Evolutionary conservation across 2,113 vertebrate species (phyloP).

Genomic region (Lepisosteus osseus): DNA sequence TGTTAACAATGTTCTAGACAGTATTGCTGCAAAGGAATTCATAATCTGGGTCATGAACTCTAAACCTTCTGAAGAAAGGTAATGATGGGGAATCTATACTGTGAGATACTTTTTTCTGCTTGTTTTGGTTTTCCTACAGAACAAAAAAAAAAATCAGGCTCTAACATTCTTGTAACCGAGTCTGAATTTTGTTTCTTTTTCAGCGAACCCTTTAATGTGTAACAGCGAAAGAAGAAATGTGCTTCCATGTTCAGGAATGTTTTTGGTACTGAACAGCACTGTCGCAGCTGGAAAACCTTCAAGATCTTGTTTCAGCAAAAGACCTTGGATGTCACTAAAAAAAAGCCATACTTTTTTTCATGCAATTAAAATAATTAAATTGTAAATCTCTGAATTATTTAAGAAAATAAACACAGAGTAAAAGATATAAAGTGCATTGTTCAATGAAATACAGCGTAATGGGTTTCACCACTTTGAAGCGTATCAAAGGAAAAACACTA

Average conservation of each 20-base stretch:
- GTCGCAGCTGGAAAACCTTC: slow-evolving; percentile 50
- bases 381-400: slow-evolving; percentile 55
- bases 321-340: slow-evolving; percentile 49
- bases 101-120: background rate
- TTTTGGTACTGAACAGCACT: slow-evolving; percentile 52
- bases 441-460: slow-evolving; percentile 21
- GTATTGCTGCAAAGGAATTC: slow-evolving; percentile 88
- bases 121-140: too few relatives aligned
- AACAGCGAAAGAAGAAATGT: slow-evolving; percentile 54
- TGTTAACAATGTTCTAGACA: slow-evolving; percentile 89
- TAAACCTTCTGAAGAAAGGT: slow-evolving; percentile 71
- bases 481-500: too few relatives aligned
- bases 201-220: slow-evolving; percentile 69
- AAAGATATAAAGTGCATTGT: slow-evolving; percentile 26
- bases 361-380: slow-evolving; percentile 52
- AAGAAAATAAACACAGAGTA: slow-evolving; percentile 37
- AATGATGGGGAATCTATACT: slow-evolving; percentile 5
- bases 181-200: slow-evolving; percentile 29
- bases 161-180: background rate
- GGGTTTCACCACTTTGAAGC: too few relatives aligned
- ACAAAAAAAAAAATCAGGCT: too few relatives aligned
- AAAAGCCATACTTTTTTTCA: slow-evolving; percentile 72
- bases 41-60: slow-evolving; percentile 91
- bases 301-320: slow-evolving; percentile 62
- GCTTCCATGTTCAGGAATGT: slow-evolving; percentile 44